Percentiles rank a stretch among this genome's conserved stretches.
Conservation (phyloP, 2,113 vertebrate species). For the Erpornis zantholeuca region DNA sequence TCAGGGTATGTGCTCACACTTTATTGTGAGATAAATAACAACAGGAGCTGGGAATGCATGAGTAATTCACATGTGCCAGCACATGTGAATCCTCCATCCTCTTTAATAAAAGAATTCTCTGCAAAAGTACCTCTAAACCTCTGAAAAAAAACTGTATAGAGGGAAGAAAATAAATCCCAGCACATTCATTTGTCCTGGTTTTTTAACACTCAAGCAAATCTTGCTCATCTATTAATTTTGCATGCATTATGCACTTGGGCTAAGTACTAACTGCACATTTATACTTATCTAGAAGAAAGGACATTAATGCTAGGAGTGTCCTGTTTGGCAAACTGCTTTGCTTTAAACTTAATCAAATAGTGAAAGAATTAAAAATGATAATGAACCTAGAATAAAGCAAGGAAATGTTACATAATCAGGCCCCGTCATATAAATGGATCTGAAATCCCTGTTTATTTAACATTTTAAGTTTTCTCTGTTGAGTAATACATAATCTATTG, state of each 20-base stretch:
- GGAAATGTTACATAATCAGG: not conserved
- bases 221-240: constrained; percentile 15
- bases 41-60: not conserved
- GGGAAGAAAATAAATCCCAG: not conserved
- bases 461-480: not conserved
- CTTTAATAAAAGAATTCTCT: not conserved
- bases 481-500: constrained; percentile 16
- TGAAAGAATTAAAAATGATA: constrained; percentile 1
- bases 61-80: not conserved
- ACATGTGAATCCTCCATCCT: not conserved
- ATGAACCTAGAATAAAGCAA: not conserved
- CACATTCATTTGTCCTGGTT: not conserved
- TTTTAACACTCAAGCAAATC: not conserved
- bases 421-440: not conserved
- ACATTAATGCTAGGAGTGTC: not conserved
- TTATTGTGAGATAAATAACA: not conserved
- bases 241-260: not conserved
- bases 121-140: not conserved
- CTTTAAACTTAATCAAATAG: not conserved
- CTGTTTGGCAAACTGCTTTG: not conserved
- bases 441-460: not conserved
- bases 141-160: not conserved
- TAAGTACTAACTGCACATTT: not conserved
- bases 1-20: not conserved
- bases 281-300: not conserved